Base-by-base conservation (phyloP, 2,888 invertebrate species). In the Archips crataeganus region DNA sequence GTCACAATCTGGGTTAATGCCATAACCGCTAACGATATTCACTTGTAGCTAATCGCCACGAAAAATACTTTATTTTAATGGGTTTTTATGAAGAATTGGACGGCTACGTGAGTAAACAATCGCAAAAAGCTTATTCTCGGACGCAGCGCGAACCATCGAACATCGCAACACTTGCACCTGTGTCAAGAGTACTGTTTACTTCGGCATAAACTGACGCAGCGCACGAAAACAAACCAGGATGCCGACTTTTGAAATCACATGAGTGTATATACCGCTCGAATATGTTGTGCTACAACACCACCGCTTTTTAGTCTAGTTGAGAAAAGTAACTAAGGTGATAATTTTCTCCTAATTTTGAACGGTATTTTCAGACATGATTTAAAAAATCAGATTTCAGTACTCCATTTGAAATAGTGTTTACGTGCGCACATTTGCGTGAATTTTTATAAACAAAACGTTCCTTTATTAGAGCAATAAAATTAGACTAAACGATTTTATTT, bases 101-200 rank as follows among this genome's bases (percentile, higher is more conserved):
- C 36, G 60, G 5, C 36, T 47, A 10, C 32, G 39, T 61, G 39
- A 75, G 82, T 75, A 80, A 79, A 80, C 79, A 78, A 76, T 79
- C 79, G 82, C 79, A 65, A 80, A 83, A 78, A 75, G 77, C 71
- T 60, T 78, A 78, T 74, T 75, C 76, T 74, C 67, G 62, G 65
- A 72, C 70, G 70, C 79, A 80, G 79, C 85, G 87, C 86, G 82
- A 81, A 82, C 79, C 85, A 84, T 82, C 77, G 75, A 78, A 79
- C 81, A 85, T 84, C 85, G 87, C 87, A 85, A 86, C 86, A 84
- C 87, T 85, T 85, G 84, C 91, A 92, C 90, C 90, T 91, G 92
- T 88, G 90, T 90, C 88, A 90, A 90, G 89, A 88, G 42, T 34
- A 85, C 84, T 88, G 90, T 89, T 87, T 88, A 82, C 83, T 80